Conservation (phyloP, 2,888 invertebrate species). For the Rhabditoides inermis region DNA sequence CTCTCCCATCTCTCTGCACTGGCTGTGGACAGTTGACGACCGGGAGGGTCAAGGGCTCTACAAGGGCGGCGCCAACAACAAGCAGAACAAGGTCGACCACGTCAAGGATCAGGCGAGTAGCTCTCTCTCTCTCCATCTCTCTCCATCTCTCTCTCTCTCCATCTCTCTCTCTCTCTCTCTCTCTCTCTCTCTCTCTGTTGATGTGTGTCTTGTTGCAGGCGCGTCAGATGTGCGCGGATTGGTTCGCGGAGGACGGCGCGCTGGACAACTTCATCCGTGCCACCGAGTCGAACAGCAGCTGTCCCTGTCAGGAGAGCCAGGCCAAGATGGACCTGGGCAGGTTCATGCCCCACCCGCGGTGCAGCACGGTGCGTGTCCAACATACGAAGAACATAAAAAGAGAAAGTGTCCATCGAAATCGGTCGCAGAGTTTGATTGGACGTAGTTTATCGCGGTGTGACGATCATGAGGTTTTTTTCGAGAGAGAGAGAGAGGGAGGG, state of each 20-base stretch:
- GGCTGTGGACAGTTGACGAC: slow-evolving; percentile 43
- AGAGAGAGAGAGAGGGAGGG: too few species aligned
- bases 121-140: too few species aligned
- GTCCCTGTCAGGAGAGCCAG: slow-evolving; percentile 77
- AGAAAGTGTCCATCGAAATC: too few species aligned
- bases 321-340: slow-evolving; percentile 82
- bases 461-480: too few species aligned
- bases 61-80: slow-evolving; percentile 6
- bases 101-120: slow-evolving; percentile 10
- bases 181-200: too few species aligned
- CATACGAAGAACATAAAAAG: too few species aligned
- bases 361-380: slow-evolving; percentile 12
- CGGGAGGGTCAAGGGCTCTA: slow-evolving; percentile 15
- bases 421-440: too few species aligned
- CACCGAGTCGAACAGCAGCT: slow-evolving; percentile 42
- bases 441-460: too few species aligned
- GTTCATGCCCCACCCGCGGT: slow-evolving; percentile 65
- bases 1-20: slow-evolving; percentile 44
- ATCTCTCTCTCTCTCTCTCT: too few species aligned
- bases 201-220: slow-evolving; percentile 3
- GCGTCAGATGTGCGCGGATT: slow-evolving; percentile 37
- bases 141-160: too few species aligned
- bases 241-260: slow-evolving; percentile 38
- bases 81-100: slow-evolving; percentile 6
- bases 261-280: slow-evolving; percentile 41